phyloP scores from a whole-genome alignment of 2,888 invertebrate species.

The Andrena marginata region DNA sequence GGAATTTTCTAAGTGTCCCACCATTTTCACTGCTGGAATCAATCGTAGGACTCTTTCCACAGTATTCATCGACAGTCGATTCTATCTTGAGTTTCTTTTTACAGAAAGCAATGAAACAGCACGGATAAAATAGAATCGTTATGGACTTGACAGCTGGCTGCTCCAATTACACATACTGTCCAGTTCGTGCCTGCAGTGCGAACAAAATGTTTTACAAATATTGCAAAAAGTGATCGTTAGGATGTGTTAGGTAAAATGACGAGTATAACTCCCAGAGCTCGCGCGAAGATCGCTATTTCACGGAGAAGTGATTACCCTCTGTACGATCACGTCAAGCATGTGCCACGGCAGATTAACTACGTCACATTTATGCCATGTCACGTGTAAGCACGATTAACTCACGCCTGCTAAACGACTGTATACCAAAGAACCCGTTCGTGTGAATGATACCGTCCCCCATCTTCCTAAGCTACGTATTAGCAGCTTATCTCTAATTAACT shows the following conservation, averaged over 20 bases:
- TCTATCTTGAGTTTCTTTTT: too few relatives aligned
- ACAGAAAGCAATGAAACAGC: too few relatives aligned
- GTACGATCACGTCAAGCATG: conserved; percentile 49
- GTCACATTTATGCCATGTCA: conserved; percentile 40
- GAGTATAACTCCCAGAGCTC: not conserved
- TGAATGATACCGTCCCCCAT: conserved; percentile 10
- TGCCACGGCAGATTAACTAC: conserved; percentile 40
- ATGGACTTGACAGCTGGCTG: too few relatives aligned
- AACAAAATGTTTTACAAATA: not conserved
- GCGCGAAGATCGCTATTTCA: conserved; percentile 45
- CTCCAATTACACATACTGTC: too few relatives aligned
- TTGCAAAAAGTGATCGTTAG: conserved; percentile 25
- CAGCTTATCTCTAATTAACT: conserved; percentile 9
- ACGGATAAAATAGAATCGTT: too few relatives aligned
- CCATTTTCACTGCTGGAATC: not conserved
- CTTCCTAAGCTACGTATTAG: conserved; percentile 10
- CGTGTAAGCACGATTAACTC: conserved; percentile 52
- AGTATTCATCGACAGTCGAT: too few relatives aligned
- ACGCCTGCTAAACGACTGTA: not conserved
- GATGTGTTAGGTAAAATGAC: conserved; percentile 16
- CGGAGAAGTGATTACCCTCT: conserved; percentile 50
- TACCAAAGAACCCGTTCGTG: conserved; percentile 24
- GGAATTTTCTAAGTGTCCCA: not conserved
- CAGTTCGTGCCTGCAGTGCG: not conserved
- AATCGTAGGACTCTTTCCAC: not conserved